Percentiles rank a stretch among this genome's conserved stretches.
These are phyloP conservation scores for Heliconius aoede DNA, from an alignment of 2,888 invertebrate genomes.

Conservation along the genomic window DNA sequence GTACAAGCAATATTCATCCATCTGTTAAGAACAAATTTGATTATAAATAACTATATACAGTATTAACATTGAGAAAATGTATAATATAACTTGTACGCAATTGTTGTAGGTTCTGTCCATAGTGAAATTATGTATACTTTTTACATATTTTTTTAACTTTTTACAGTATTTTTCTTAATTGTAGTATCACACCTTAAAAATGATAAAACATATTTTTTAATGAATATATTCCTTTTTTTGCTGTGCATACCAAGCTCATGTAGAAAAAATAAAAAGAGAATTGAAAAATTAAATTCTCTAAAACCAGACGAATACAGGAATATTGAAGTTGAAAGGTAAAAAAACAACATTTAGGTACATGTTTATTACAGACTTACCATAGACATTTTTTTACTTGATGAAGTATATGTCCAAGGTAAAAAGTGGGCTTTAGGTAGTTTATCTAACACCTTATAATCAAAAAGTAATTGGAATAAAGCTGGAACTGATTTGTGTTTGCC, in stretches of 20 bases:
- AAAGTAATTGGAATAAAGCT: conserved; percentile 87
- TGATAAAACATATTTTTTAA: no score
- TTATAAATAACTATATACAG: not conserved
- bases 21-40: conserved; percentile 55
- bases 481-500: conserved; percentile 85
- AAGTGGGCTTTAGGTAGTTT: conserved; percentile 86
- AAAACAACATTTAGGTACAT: not conserved
- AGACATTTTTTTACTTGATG: conserved; percentile 59
- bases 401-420: conserved; percentile 84
- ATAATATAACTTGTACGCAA: not conserved
- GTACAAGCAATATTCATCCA: conserved; percentile 84
- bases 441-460: conserved; percentile 85
- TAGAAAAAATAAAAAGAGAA: not conserved
- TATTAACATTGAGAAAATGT: not conserved
- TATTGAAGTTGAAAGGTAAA: conserved; percentile 41
- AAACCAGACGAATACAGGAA: not conserved
- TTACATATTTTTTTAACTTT: no score
- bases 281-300: not conserved
- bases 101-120: not conserved
- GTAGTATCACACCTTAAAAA: no score
- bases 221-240: no score
- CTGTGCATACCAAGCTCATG: not conserved
- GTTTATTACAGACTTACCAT: conserved; percentile 55
- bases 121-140: not conserved
- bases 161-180: no score